phyloP scores from a whole-genome alignment of 2,888 invertebrate species.

The Spodoptera exigua region DNA sequence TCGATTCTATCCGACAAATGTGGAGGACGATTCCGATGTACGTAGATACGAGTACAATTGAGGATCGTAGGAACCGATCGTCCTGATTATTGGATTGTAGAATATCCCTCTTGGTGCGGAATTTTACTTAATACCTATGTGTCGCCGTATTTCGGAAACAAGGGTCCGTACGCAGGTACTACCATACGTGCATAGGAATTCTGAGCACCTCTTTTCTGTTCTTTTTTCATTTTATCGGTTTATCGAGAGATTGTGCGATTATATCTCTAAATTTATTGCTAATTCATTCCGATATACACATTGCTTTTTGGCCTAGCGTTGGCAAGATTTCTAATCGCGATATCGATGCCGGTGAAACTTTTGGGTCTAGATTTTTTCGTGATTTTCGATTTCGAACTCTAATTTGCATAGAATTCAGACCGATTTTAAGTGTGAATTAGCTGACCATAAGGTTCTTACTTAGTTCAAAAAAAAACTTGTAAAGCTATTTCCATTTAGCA shows the following conservation, averaged over 20 bases:
- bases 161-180: constrained; percentile 35
- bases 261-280: neutral
- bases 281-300: too few species aligned
- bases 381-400: too few species aligned
- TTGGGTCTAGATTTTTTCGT: too few species aligned
- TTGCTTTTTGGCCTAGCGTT: too few species aligned
- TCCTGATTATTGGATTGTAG: constrained; percentile 52
- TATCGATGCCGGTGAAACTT: too few species aligned
- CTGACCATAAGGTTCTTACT: too few species aligned
- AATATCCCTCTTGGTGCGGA: constrained; percentile 28
- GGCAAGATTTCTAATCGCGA: too few species aligned
- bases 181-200: constrained; percentile 24
- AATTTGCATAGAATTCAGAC: too few species aligned
- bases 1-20: constrained; percentile 47
- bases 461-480: too few species aligned
- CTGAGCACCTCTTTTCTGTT: constrained; percentile 10
- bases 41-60: constrained; percentile 28
- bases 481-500: too few species aligned
- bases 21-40: constrained; percentile 30
- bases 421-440: too few species aligned
- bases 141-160: constrained; percentile 36
- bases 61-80: constrained; percentile 25
- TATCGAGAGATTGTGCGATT: constrained; percentile 3
- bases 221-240: constrained; percentile 13
- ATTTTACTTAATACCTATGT: constrained; percentile 51